Evolutionary conservation across 2,113 vertebrate genomes (phyloP), one percentile per base, ranked within the genome.

Genomic region (Gobiocypris rarus): DNA sequence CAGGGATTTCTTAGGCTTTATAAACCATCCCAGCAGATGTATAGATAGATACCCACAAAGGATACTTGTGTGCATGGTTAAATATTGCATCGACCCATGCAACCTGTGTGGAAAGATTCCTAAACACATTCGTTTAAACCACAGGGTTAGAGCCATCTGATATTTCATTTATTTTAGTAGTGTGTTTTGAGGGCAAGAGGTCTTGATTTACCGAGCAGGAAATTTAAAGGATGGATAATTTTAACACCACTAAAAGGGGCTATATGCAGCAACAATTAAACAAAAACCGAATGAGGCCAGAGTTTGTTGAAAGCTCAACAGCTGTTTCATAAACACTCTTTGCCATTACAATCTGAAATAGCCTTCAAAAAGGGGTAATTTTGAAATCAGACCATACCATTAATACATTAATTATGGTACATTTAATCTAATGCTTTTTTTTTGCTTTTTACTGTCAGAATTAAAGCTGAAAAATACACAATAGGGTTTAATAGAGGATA

Each of bases 1-100:
- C 24, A 83, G 59, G 71, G 75, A 75, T 80, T 84, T 78, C 59
- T 56, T 43, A 45, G 48, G 28, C 31, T 63, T 71, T 56, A 76
- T n/a, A 85, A 54, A 2, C 56, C 22, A 74, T 75, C 58, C 41
- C 45, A 83, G 14, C 45, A 75, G 28, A 79, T 81, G 56, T 71
- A 83, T 79, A 73, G 63, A 65, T 38, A 56, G 63, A 65, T 38
- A 56, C 61, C 78, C 45, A 34, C 58, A 24, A 65, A 59, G 67
- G 17, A n/a, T 70, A 19, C 70, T 19, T 75, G 70, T 63, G 63
- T 43, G 31, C 67, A n/a, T 61, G 38, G 50, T 56, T 86, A 65
- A 81, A 85, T 76, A 71, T 81, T 85, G 59, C 52, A 86, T 69
- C 34, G 15, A 59, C 31, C 56, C 17, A 73, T 67, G 56, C 65